These are phyloP conservation scores for Orthosia gothica DNA, from an alignment of 2,888 invertebrate species.

Conservation along the genomic window DNA sequence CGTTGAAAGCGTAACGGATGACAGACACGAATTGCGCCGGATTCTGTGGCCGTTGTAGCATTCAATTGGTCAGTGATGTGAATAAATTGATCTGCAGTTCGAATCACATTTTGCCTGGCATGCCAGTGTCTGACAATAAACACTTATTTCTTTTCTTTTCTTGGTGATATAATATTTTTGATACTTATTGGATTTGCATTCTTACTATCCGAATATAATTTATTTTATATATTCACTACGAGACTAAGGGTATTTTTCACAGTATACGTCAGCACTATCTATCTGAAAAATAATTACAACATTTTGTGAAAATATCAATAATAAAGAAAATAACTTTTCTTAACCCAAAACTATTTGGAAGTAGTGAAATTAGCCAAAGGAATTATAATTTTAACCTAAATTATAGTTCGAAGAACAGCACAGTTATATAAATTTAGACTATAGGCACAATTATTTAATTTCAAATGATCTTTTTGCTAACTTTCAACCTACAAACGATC, in stretches of 20 bases:
- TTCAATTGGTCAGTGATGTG: conserved; percentile 18
- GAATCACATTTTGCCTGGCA: background rate
- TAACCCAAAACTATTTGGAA: too few species aligned
- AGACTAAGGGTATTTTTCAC: too few species aligned
- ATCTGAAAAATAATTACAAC: too few species aligned
- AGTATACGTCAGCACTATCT: too few species aligned
- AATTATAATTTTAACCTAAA: background rate
- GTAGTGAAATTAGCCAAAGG: background rate
- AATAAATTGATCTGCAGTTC: background rate
- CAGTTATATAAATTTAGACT: background rate
- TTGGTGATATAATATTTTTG: too few species aligned
- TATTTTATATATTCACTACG: too few species aligned
- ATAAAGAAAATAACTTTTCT: too few species aligned
- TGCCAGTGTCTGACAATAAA: too few species aligned
- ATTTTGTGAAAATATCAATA: too few species aligned
- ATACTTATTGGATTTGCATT: too few species aligned
- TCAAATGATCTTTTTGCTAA: background rate
- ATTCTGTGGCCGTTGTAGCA: conserved; percentile 47
- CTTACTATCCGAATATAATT: too few species aligned
- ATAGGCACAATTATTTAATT: background rate
- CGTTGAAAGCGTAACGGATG: conserved; percentile 78
- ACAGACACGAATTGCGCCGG: conserved; percentile 32
- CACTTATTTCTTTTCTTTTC: too few species aligned
- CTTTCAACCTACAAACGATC: background rate
- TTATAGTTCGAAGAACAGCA: background rate